Percentiles rank a stretch among this genome's conserved stretches.
phyloP scores from a whole-genome alignment of 2,888 invertebrate genomes.

The Polylopha cassiicola region DNA sequence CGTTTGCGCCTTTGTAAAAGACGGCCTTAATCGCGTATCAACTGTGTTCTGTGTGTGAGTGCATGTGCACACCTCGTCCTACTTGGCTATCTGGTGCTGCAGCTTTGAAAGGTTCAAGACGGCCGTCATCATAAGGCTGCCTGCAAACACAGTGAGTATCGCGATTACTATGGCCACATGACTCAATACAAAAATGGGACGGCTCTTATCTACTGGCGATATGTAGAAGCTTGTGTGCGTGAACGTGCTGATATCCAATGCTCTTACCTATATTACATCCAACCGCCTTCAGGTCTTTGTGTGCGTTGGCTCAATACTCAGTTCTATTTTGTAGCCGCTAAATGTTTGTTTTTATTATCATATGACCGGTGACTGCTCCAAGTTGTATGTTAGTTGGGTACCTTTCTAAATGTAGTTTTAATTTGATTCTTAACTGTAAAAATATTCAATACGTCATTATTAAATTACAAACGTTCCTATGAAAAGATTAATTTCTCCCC shows the following conservation, averaged over 20 bases:
- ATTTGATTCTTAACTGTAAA: too few relatives aligned
- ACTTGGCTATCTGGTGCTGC: slow-evolving; percentile 54
- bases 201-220: slow-evolving; percentile 67
- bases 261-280: slow-evolving; percentile 64
- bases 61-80: slow-evolving; percentile 57
- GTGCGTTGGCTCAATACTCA: slow-evolving; percentile 71
- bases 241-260: slow-evolving; percentile 34
- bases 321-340: slow-evolving; percentile 73
- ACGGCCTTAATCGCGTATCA: slow-evolving; percentile 23
- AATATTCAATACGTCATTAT: too few relatives aligned
- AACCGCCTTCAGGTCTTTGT: slow-evolving; percentile 56
- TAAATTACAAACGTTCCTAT: too few relatives aligned
- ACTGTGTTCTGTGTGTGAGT: slow-evolving; percentile 41
- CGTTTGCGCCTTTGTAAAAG: slow-evolving; percentile 37
- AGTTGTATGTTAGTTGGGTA: too few relatives aligned
- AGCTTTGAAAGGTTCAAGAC: slow-evolving; percentile 67
- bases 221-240: slow-evolving; percentile 38
- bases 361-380: slow-evolving; percentile 63
- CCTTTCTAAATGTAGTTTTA: too few relatives aligned
- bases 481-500: too few relatives aligned
- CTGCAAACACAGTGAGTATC: slow-evolving; percentile 73
- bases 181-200: slow-evolving; percentile 75
- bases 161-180: slow-evolving; percentile 53
- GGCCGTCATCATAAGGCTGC: slow-evolving; percentile 76
- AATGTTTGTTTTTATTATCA: slow-evolving; percentile 77